Evolutionary conservation across 1,140 invertebrate species (phyloP).

Genomic region (Bradynema listronoti): DNA sequence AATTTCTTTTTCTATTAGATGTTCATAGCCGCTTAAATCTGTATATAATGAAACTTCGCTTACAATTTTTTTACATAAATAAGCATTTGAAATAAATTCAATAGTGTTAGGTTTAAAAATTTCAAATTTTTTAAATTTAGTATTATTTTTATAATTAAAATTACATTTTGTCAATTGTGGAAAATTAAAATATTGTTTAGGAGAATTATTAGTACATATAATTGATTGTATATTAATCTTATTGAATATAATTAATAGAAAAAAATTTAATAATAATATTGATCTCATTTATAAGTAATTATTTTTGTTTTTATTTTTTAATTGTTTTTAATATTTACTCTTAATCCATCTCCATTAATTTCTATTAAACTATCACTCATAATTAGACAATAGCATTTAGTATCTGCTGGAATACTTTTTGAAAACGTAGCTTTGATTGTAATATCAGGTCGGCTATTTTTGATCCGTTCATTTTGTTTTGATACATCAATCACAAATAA

Average conservation of each 20-base stretch:
- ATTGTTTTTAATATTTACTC: conserved; percentile 25
- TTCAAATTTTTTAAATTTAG: conserved; percentile 29
- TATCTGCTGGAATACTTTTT: conserved; percentile 18
- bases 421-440: conserved; percentile 27
- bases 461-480: conserved; percentile 36
- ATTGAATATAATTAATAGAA: conserved; percentile 23
- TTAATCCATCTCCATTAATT: conserved; percentile 19
- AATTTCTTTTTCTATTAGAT: conserved; percentile 30
- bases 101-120: conserved; percentile 28
- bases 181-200: conserved; percentile 28
- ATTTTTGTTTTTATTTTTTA: conserved; percentile 14
- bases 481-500: conserved; percentile 31
- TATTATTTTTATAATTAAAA: conserved; percentile 28
- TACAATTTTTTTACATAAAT: conserved; percentile 28
- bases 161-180: conserved; percentile 31
- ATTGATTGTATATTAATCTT: conserved; percentile 11
- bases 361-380: conserved; percentile 30
- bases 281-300: conserved; percentile 22
- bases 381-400: conserved; percentile 27
- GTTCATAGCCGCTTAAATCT: conserved; percentile 34
- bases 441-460: conserved; percentile 26
- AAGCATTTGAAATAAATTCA: conserved; percentile 21
- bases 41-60: conserved; percentile 33
- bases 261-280: conserved; percentile 20
- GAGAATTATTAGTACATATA: conserved; percentile 31